Conservation (phyloP, 2,888 invertebrate species). For the Cordylochernes scorpioides region DNA sequence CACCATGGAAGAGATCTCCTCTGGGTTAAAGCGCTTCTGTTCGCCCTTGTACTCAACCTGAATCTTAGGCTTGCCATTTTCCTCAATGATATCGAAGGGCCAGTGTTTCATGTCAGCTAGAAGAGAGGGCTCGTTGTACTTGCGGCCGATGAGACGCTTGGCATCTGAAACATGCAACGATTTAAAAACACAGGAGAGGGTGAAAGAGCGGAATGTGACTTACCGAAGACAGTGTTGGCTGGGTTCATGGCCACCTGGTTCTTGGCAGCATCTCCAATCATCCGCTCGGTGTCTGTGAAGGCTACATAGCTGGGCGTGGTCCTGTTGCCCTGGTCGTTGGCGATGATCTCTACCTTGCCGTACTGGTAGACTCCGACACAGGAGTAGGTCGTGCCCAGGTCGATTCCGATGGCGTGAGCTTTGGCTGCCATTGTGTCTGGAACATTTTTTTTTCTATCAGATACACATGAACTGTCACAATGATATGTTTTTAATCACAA, state of each 20-base stretch:
- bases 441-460: no score
- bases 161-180: conserved; percentile 31
- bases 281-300: conserved; percentile 31
- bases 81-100: conserved; percentile 46
- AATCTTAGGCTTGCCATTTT: conserved; percentile 31
- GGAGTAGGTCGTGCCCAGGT: conserved; percentile 63
- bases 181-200: neutral
- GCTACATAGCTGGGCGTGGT: conserved; percentile 47
- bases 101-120: conserved; percentile 54
- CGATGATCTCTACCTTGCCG: conserved; percentile 25
- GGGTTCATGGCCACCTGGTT: conserved; percentile 19
- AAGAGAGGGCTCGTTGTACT: conserved; percentile 45
- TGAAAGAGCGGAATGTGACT: no score
- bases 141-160: conserved; percentile 53
- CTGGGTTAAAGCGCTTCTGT: conserved; percentile 34
- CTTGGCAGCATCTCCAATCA: conserved; percentile 26
- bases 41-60: conserved; percentile 15
- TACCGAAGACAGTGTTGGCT: conserved; percentile 11
- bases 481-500: no score
- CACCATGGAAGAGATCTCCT: conserved; percentile 43
- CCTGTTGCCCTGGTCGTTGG: conserved; percentile 34
- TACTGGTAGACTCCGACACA: conserved; percentile 48
- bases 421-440: no score
- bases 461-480: no score
- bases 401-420: conserved; percentile 36